These are phyloP conservation scores for Gnathonemus echidnorhynchus DNA, from an alignment of 2,113 vertebrate genomes.

Conservation along the genomic window DNA sequence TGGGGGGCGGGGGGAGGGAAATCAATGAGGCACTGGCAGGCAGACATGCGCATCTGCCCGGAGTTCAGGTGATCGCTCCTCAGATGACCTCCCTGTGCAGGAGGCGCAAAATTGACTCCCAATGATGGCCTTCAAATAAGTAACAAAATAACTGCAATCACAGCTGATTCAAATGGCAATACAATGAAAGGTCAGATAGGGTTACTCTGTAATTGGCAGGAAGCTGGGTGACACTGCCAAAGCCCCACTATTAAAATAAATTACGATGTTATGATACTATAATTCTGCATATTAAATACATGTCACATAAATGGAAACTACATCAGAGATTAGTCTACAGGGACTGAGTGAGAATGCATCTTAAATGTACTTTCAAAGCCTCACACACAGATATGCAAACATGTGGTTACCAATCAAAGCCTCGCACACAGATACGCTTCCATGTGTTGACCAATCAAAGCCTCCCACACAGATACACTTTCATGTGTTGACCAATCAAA, in stretches of 20 bases:
- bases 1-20: background rate
- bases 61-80: background rate
- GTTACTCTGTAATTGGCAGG: background rate
- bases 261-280: background rate
- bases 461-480: background rate
- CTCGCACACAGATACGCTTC: background rate
- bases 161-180: background rate
- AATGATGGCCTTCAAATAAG: background rate
- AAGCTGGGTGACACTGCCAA: background rate
- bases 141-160: background rate
- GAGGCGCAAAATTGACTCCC: background rate
- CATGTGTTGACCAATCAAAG: too few relatives aligned
- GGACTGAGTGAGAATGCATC: background rate
- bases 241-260: background rate
- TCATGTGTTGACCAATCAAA: too few relatives aligned
- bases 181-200: background rate
- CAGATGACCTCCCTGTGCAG: background rate
- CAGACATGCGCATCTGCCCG: constrained; percentile 4
- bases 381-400: background rate
- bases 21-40: constrained; percentile 1
- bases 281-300: background rate
- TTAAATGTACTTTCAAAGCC: background rate
- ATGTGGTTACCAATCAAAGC: background rate
- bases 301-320: background rate
- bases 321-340: background rate